Percentiles rank a stretch among this genome's conserved stretches.
Evolutionary conservation across 2,113 vertebrate species (phyloP).

Genomic region (Phalacrocorax aristotelis): DNA sequence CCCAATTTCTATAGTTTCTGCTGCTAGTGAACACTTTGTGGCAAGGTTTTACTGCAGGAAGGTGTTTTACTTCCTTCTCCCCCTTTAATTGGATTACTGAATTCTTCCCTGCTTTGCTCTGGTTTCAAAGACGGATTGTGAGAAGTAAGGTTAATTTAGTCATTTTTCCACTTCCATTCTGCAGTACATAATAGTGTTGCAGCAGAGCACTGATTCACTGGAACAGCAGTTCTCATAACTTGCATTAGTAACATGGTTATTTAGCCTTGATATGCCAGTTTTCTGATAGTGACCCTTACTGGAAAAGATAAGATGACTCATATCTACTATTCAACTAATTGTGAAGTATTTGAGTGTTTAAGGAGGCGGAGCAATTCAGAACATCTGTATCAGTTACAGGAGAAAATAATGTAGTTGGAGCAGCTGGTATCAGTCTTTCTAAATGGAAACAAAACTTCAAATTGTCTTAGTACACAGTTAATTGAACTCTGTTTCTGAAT

Average conservation of each 20-base stretch:
- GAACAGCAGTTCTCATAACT: neutral
- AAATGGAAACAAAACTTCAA: neutral
- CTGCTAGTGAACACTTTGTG: neutral
- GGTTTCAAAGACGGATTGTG: neutral
- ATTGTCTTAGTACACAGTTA: neutral
- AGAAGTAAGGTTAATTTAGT: neutral
- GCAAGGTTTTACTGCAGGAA: neutral
- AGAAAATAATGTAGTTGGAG: neutral
- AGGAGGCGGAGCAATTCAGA: neutral
- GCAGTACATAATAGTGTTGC: neutral
- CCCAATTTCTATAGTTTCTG: neutral
- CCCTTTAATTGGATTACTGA: neutral
- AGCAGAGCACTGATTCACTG: neutral
- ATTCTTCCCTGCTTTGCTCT: neutral
- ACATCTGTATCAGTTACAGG: neutral
- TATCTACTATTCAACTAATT: neutral
- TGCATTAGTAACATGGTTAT: neutral
- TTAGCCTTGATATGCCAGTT: conserved; percentile 17
- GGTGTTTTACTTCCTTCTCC: neutral
- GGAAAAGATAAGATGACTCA: conserved; percentile 51
- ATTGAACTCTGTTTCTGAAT: neutral
- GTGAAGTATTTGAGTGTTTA: neutral
- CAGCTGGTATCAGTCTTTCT: neutral
- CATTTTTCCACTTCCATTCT: neutral
- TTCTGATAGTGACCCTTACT: conserved; percentile 6